Evolutionary conservation across 2,888 invertebrate species (phyloP), one percentile per base, ranked within the genome.

Genomic region (Rhogogaster chlorosoma): DNA sequence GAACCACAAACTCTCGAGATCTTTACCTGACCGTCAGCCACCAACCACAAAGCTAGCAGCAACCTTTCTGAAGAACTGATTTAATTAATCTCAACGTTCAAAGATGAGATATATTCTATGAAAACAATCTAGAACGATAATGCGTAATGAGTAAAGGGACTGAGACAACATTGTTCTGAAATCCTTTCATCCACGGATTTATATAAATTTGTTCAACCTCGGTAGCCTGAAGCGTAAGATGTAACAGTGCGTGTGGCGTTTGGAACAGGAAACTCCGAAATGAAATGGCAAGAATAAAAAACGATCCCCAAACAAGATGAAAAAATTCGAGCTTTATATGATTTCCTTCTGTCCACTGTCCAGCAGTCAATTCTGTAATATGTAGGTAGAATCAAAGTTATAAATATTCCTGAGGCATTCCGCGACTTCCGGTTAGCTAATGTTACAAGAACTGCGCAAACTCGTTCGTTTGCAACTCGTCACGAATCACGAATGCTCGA

Each of bases 381-480:
- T n/a, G 32, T 18, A 7, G 67, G 15, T 10, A 67, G 12, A 67
- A 26, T 67, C 15, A 26, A 67, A 29, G 29, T 67, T 67, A n/a
- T n/a, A 67, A 67, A 18, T 67, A 67, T 67, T 67, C 67, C 67
- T 6, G 6, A 18, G 7, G 32, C 26, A 67, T 67, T 42, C 42
- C 22, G 42, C 42, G 73, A 45, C 73, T 73, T 73, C 42, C 73
- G 73, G 42, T 73, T 71, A 36, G 18, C 36, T 32, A 12, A 38
- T 71, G 71, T 71, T 42, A 22, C 38, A 3, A 38, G 15, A n/a
- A 42, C 18, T 38, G 71, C 22, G 73, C 38, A 73, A 38, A 73
- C 73, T 42, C 73, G 73, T 73, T 42, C 42, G n/a, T 42, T 42
- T 22, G 73, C 42, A 71, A 32, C 67, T 67, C 67, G 67, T 29